These are phyloP conservation scores for Atherinomorus stipes DNA, from an alignment of 2,113 vertebrate genomes.

Conservation along the genomic window DNA sequence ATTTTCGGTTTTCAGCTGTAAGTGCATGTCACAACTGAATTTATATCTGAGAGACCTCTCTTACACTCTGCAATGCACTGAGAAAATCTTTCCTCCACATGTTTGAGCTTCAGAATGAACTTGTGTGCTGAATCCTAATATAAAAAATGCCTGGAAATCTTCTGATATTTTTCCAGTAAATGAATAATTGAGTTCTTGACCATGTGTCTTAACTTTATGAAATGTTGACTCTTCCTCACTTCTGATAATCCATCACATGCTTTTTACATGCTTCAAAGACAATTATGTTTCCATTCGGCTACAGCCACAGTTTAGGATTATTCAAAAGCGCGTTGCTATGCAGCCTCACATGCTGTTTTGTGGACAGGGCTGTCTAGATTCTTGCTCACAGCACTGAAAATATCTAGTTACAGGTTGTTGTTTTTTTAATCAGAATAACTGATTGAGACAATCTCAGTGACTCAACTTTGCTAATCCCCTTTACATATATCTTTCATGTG, in stretches of 20 bases:
- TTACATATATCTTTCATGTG: background rate
- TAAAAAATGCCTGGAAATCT: background rate
- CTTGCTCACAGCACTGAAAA: background rate
- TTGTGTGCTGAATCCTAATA: background rate
- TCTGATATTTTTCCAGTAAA: background rate
- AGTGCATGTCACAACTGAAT: background rate
- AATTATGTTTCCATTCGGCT: background rate
- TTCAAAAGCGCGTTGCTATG: background rate
- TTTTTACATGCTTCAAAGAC: no score
- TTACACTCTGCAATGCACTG: background rate
- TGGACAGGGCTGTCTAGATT: background rate
- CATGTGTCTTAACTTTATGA: background rate
- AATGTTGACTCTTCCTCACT: no score
- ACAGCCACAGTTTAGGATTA: background rate
- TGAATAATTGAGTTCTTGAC: background rate
- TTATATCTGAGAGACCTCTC: background rate
- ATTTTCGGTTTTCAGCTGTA: background rate
- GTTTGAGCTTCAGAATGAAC: background rate
- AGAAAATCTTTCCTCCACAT: constrained; percentile 1
- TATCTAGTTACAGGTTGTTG: background rate
- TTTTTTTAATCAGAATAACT: background rate
- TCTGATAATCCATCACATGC: no score
- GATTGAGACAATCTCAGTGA: background rate
- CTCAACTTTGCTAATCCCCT: background rate
- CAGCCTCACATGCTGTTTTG: no score